Evolutionary conservation across 2,888 invertebrate species (phyloP), one percentile per base, ranked within the genome.

Genomic region (Apeira syringaria): DNA sequence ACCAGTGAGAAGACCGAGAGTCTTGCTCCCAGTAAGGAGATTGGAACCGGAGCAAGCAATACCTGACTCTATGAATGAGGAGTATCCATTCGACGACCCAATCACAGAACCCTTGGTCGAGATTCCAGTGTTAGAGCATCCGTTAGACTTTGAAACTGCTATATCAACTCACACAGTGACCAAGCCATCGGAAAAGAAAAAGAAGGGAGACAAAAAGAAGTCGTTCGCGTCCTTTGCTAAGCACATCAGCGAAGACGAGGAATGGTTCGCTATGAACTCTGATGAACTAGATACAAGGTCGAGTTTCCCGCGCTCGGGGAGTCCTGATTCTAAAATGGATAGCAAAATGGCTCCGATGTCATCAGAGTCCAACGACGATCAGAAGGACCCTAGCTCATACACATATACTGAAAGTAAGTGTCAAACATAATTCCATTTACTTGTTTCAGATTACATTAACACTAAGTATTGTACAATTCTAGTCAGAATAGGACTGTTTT

Each of bases 101-200:
- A 2, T 8, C 5, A 15, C 53, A 0, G 67, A 67, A 11, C 39
- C 65, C 0, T 28, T 40, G 2, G 17, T 58, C 1, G 56, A 63
- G 2, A 37, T 61, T 2, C 59, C 69, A 0, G 1, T 36, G 1
- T 30, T 68, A 0, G 68, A 68, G 0, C 29, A 35, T 0, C 27
- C 53, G 0, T 52, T 80, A 15, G 89, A 89, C 49, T 86, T 86
- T 4, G 88, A 89, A 46, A 64, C 74, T 0, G 81, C 79, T 0
- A 87, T 88, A 38, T 83, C 85, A 0, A 79, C 85, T 0, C 86
- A 88, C 36, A 86, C 86, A 0, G 86, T 86, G 1, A 76, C 82
- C 0, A 86, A 79, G 38, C 80, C 83, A 0, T 1, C 51, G 0
- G 68, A 69, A 0, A 63, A 53, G 11, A 64, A 49, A 29, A 67